Evolutionary conservation across 2,113 vertebrate species (phyloP), one percentile per base, ranked within the genome.

Genomic region (Hiodon alosoides): DNA sequence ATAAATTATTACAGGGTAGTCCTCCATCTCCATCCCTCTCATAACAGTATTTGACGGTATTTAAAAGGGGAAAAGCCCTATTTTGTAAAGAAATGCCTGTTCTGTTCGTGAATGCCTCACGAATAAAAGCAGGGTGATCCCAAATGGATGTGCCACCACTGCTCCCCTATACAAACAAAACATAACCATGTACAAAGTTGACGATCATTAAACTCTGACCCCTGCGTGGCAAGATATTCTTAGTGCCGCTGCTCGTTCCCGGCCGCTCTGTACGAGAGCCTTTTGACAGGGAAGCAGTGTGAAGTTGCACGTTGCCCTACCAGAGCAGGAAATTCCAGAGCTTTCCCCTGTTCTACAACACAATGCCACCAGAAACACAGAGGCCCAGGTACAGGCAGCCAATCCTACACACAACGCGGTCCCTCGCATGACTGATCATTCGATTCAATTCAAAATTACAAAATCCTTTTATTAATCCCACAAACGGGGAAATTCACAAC

Each of bases 261-360:
- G 77, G 64, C 67, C 81, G 79, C 67, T 46, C 65, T 69, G 77
- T 73, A 79, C 74, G 71, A 74, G 58, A 72, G 73, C 72, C 71
- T 46, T 65, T 72, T 68, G 73, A 72, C 75, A 73, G 72, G 79
- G 77, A 73, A 75, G 79, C 70, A 82, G 81, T 89, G 90, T 82
- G 71, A 87, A 85, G 83, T 79, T 84, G 86, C 86, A 88, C 87
- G 84, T 87, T 82, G 84, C 79, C 82, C 79, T 79, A 86, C 80
- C 75, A 71, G 69, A 82, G 83, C 86, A 89, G 90, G 88, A 91
- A 87, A 90, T 90, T 86, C 81, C 86, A 83, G 79, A 84, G 80
- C 75, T 79, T 80, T 86, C 83, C 83, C 83, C 82, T 83, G 81
- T 87, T 85, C 65, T 83, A 72, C 87, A 86, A 83, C 51, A 81